Evolutionary conservation across 1,140 invertebrate species (phyloP).

Genomic region (Plectrocnemia conspersa): DNA sequence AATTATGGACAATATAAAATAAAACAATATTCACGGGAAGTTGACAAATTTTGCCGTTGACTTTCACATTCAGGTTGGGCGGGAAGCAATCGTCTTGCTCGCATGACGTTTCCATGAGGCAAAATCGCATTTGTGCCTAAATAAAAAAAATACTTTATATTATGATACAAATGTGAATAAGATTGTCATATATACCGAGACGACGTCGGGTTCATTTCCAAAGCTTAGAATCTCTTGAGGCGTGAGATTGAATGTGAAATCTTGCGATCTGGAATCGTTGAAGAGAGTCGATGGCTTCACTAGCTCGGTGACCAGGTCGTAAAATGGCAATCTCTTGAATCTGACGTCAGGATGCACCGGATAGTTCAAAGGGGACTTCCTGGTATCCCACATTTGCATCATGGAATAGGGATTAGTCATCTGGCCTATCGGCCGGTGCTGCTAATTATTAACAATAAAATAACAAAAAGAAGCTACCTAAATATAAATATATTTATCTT

Average conservation of each 20-base stretch:
- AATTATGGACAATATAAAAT: not conserved
- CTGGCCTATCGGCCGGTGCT: too few species aligned
- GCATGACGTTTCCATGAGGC: constrained; percentile 75
- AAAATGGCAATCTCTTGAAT: constrained; percentile 81
- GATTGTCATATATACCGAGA: constrained; percentile 25
- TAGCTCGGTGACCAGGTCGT: constrained; percentile 72
- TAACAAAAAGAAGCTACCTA: too few species aligned
- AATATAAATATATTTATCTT: too few species aligned
- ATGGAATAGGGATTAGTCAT: too few species aligned
- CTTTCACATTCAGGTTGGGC: constrained; percentile 76
- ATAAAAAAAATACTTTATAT: not conserved
- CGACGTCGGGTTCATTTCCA: constrained; percentile 62
- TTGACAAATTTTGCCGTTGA: constrained; percentile 79
- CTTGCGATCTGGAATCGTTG: constrained; percentile 68
- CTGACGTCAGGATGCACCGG: constrained; percentile 80
- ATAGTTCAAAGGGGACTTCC: constrained; percentile 21
- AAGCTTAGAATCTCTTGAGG: constrained; percentile 79
- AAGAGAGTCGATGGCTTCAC: constrained; percentile 68
- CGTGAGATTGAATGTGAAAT: constrained; percentile 81
- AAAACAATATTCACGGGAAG: constrained; percentile 64
- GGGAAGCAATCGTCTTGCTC: constrained; percentile 92
- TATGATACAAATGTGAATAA: not conserved
- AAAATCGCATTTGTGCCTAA: constrained; percentile 62
- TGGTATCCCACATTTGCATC: not conserved
- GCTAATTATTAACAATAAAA: too few species aligned